Conservation (phyloP, 2,797 vertebrate species). For the Gila robusta region DNA sequence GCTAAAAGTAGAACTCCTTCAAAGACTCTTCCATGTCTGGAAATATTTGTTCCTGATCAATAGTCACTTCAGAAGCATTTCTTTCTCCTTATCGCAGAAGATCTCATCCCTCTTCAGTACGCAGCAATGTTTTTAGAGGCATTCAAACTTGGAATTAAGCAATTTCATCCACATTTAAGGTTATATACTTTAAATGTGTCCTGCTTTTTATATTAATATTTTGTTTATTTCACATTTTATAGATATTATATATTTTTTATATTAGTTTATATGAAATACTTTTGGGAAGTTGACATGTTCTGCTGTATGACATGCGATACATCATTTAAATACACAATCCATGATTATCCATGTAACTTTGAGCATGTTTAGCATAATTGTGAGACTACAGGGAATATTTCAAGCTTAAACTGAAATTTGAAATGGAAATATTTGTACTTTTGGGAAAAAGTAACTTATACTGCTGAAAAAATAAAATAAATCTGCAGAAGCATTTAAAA, state of each 20-base stretch:
- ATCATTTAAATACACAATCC: background rate
- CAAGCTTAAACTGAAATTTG: background rate
- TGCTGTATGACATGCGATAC: background rate
- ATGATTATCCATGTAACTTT: background rate
- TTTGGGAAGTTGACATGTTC: background rate
- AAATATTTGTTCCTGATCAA: slow-evolving; percentile 36
- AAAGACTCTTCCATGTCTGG: slow-evolving; percentile 17
- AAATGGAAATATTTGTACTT: background rate
- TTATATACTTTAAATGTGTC: background rate
- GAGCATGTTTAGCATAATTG: background rate
- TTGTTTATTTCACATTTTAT: background rate
- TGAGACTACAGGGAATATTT: background rate
- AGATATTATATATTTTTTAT: background rate
- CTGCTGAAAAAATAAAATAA: background rate
- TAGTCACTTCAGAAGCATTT: slow-evolving; percentile 14
- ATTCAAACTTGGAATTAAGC: background rate
- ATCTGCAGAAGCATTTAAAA: too few relatives aligned
- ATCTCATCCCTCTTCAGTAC: background rate
- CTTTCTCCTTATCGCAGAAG: background rate
- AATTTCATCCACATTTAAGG: background rate
- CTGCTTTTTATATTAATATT: background rate
- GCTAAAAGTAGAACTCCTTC: slow-evolving; percentile 23
- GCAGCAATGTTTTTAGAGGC: background rate
- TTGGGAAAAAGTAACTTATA: background rate
- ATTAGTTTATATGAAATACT: background rate